These are phyloP conservation scores for Paramormyrops hopkinsi DNA, from an alignment of 2,797 vertebrate genomes.

Conservation along the genomic window DNA sequence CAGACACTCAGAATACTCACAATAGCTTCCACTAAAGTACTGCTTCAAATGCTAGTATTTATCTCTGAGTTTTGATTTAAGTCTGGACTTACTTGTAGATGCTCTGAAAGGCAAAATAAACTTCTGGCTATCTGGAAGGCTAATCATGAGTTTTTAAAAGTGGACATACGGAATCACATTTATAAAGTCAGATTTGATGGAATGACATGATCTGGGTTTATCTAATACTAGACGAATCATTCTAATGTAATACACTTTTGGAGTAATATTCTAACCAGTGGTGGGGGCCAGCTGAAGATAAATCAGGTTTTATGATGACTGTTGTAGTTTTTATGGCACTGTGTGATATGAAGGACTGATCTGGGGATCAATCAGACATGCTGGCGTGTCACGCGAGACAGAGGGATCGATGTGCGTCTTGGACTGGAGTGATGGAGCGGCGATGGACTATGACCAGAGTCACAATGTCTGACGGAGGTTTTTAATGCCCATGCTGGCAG, in stretches of 20 bases:
- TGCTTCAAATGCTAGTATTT: neutral
- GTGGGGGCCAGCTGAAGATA: conserved; percentile 54
- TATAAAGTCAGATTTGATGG: conserved; percentile 52
- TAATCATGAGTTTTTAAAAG: conserved; percentile 30
- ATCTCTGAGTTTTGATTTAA: neutral
- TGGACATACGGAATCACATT: conserved; percentile 43
- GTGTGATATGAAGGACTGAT: conserved; percentile 67
- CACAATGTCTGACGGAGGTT: neutral
- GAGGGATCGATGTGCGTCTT: conserved; percentile 45
- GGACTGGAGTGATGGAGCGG: conserved; percentile 54
- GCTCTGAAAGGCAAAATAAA: neutral
- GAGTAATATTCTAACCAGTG: conserved; percentile 64
- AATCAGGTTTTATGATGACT: conserved; percentile 75
- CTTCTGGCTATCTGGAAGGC: neutral
- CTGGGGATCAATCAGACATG: conserved; percentile 71
- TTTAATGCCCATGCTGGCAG: conserved; percentile 30
- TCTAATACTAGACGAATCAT: conserved; percentile 71
- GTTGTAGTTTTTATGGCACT: conserved; percentile 69
- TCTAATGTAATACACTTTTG: conserved; percentile 68
- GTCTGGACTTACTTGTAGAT: neutral
- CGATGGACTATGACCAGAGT: conserved; percentile 65
- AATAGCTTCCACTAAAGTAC: neutral
- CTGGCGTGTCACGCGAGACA: conserved; percentile 42
- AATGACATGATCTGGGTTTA: conserved; percentile 62
- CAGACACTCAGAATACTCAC: neutral